Evolutionary conservation across 2,113 vertebrate genomes (phyloP).

Genomic region (Nesogale talazaci): DNA sequence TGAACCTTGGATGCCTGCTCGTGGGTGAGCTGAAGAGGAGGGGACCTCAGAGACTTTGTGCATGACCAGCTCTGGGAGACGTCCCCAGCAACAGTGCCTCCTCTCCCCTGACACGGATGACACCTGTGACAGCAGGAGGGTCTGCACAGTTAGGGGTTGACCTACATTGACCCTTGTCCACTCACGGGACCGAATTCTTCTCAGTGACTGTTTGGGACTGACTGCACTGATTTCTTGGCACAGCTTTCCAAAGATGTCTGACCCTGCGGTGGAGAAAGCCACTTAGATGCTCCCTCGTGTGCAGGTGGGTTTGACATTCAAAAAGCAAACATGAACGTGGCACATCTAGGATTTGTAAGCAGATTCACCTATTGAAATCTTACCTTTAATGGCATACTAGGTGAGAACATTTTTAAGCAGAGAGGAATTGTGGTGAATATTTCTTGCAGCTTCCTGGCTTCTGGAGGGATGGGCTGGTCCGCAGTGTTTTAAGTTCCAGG

Average conservation of each 20-base stretch:
- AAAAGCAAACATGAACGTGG: background rate
- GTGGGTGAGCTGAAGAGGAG: too few species aligned
- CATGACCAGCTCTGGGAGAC: background rate
- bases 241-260: background rate
- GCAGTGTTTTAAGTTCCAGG: background rate
- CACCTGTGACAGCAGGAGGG: background rate
- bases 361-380: background rate
- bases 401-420: background rate
- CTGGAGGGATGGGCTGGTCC: background rate
- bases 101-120: background rate
- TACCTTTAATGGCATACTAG: background rate
- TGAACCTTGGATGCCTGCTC: background rate
- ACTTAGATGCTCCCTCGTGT: background rate
- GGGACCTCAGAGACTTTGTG: background rate
- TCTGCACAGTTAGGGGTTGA: background rate
- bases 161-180: background rate
- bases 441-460: background rate
- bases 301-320: background rate
- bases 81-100: background rate
- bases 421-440: background rate
- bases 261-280: background rate
- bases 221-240: rapidly evolving
- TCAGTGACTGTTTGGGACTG: rapidly evolving
- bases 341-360: background rate
- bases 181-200: background rate